Evolutionary conservation across 2,113 vertebrate genomes (phyloP).

Genomic region (Leiothrix lutea): DNA sequence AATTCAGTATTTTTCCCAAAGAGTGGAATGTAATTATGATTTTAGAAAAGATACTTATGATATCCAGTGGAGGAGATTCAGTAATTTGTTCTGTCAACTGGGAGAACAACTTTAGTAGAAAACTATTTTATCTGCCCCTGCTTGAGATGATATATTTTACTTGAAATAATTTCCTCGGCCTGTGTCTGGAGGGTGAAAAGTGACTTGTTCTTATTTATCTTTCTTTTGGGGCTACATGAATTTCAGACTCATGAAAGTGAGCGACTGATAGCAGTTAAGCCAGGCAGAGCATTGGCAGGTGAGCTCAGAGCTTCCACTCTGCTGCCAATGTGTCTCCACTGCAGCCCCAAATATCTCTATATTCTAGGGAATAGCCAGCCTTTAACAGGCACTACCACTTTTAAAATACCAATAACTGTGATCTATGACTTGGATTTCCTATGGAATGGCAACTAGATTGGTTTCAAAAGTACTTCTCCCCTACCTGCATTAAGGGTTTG

Average conservation of each 20-base stretch:
- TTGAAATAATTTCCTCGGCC: slow-evolving; percentile 72
- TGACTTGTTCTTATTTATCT: slow-evolving; percentile 77
- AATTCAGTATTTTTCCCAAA: background rate
- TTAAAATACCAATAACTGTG: slow-evolving; percentile 45
- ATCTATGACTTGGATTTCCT: slow-evolving; percentile 48
- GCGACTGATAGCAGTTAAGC: slow-evolving; percentile 68
- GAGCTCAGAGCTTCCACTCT: slow-evolving; percentile 16
- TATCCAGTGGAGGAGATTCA: slow-evolving; percentile 31
- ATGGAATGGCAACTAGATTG: slow-evolving; percentile 21
- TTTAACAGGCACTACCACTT: slow-evolving; percentile 34
- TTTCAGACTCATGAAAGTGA: slow-evolving; percentile 73
- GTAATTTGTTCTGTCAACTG: slow-evolving; percentile 62
- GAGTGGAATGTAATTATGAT: slow-evolving; percentile 27
- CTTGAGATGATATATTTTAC: slow-evolving; percentile 77
- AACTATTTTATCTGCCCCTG: slow-evolving; percentile 70
- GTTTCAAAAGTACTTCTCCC: slow-evolving; percentile 33
- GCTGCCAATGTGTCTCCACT: background rate
- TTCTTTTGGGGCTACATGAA: slow-evolving; percentile 71
- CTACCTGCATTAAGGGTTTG: background rate
- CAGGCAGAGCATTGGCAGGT: slow-evolving; percentile 44
- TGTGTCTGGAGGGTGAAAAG: slow-evolving; percentile 74
- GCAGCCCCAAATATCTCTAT: background rate
- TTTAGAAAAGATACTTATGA: slow-evolving; percentile 53
- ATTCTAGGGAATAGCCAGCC: slow-evolving; percentile 25
- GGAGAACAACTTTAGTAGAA: slow-evolving; percentile 58